Percentiles rank a stretch among this genome's conserved stretches.
Evolutionary conservation across 2,888 invertebrate species (phyloP).

Genomic region (Pegoplata infirma): DNA sequence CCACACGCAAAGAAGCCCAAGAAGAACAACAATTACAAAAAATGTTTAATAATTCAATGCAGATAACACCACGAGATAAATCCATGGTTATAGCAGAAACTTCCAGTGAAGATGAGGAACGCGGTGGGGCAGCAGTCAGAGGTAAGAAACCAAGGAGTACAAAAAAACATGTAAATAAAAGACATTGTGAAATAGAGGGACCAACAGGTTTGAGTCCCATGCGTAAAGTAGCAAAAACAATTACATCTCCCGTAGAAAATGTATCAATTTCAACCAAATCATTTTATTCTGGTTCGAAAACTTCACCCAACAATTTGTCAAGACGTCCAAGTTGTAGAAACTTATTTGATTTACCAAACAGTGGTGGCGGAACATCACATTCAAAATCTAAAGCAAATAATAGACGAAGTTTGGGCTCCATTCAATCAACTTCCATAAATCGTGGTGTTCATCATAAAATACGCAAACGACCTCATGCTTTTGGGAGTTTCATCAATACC

Average conservation of each 20-base stretch:
- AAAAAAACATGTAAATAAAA: slow-evolving; percentile 53
- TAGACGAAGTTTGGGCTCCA: slow-evolving; percentile 17
- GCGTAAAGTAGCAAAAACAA: slow-evolving; percentile 60
- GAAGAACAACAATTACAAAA: slow-evolving; percentile 69
- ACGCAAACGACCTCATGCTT: slow-evolving; percentile 64
- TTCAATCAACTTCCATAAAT: slow-evolving; percentile 65
- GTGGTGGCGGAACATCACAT: slow-evolving; percentile 10
- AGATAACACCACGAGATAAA: slow-evolving; percentile 66
- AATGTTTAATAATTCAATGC: slow-evolving; percentile 73
- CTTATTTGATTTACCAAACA: slow-evolving; percentile 49
- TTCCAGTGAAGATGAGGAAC: slow-evolving; percentile 45
- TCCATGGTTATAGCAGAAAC: slow-evolving; percentile 35
- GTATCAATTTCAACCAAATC: slow-evolving; percentile 67
- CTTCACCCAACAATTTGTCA: slow-evolving; percentile 9
- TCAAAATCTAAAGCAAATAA: slow-evolving; percentile 12
- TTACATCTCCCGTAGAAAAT: slow-evolving; percentile 2
- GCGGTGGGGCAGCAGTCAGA: no score
- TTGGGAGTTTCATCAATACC: slow-evolving; percentile 73
- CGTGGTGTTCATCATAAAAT: slow-evolving; percentile 75
- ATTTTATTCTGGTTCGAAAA: slow-evolving; percentile 66
- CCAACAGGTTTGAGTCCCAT: slow-evolving; percentile 47
- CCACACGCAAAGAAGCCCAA: slow-evolving; percentile 37
- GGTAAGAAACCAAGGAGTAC: slow-evolving; percentile 7
- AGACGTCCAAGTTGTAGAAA: slow-evolving; percentile 43
- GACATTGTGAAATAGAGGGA: slow-evolving; percentile 40